Base-by-base conservation (phyloP, 2,797 vertebrate species). In the Sebastes dallii region DNA sequence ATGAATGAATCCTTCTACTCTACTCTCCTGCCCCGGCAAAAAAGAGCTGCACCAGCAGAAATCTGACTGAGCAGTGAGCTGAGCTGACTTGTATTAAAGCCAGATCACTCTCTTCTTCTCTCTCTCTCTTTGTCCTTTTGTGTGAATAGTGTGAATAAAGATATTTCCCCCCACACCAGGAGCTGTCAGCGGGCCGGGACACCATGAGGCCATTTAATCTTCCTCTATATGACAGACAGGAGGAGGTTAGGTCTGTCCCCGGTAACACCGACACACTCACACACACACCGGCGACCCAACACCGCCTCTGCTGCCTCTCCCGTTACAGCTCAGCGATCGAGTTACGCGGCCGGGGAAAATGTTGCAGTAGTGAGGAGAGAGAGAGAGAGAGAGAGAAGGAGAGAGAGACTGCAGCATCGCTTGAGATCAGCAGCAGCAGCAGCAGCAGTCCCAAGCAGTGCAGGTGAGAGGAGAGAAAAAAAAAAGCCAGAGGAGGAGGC, bases 351-450 rank as follows among this genome's bases (percentile, higher is more conserved):
- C 84, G 85, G 88, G 88, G 92, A 90, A 86, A 95, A 94, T 94
- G 94, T 95, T 95, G 94, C 94, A 91, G 94, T 92, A 91, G 93
- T 61, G 46, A 54, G 32, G 72, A 55, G 81, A 77, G 82, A 77
- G 88, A 52, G 66, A 39, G 75, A 74, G 68, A 69, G 30, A 30
- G 30, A 30, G 68, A 71, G 62, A 69, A 74, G 72, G 72, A 52
- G 80, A 89, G 95, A 93, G 95, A 95, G 94, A 96, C 97, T 97
- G 97, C 97, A 97, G 97, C 97, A 97, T 98, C 97, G 96, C 96
- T 96, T 94, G 94, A 95, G 97, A 96, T 95, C 95, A 94, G 95
- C 94, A 95, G 89, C 85, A 95, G 95, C 93, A 88, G 91, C 93
- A 88, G 91, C 93, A 92, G 91, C 85, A 88, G 91, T 92, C 96